These are phyloP conservation scores for Callopanchax toddi DNA, from an alignment of 2,113 vertebrate genomes.

Conservation along the genomic window DNA sequence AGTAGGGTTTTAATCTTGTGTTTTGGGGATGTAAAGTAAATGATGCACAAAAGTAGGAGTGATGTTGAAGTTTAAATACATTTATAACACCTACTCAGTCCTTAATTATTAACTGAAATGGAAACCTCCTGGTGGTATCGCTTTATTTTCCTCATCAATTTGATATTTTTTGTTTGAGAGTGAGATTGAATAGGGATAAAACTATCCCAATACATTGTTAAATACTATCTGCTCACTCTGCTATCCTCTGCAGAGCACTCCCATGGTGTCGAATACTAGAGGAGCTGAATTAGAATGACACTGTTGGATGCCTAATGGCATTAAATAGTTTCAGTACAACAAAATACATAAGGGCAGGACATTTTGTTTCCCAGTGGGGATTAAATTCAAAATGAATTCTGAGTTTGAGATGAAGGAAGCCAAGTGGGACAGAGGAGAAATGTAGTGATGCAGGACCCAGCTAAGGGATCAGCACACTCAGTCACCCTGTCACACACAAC, in stretches of 20 bases:
- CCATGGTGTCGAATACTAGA: constrained; percentile 12
- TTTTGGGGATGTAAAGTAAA: too few relatives aligned
- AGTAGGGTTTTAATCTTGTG: too few relatives aligned
- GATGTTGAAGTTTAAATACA: too few relatives aligned
- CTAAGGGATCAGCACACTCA: constrained; percentile 53
- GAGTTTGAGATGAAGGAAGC: constrained; percentile 37
- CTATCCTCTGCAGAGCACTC: constrained; percentile 51
- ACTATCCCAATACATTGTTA: not conserved
- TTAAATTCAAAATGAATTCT: constrained; percentile 44
- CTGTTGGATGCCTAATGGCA: constrained; percentile 17
- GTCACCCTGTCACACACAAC: constrained; percentile 59
- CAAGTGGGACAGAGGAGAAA: constrained; percentile 38
- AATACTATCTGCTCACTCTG: constrained; percentile 28
- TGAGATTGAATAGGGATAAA: constrained; percentile 8
- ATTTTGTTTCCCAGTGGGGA: constrained; percentile 37
- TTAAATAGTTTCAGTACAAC: constrained; percentile 45
- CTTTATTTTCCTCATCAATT: not conserved
- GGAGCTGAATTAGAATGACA: constrained; percentile 30
- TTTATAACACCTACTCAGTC: too few relatives aligned
- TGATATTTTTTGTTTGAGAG: not conserved
- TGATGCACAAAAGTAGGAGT: too few relatives aligned
- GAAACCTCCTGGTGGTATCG: not conserved
- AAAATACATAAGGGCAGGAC: constrained; percentile 48
- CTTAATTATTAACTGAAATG: too few relatives aligned
- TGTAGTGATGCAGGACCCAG: constrained; percentile 41